Base-by-base conservation (phyloP, 1,140 invertebrate genomes). In the Euwallacea similis region DNA sequence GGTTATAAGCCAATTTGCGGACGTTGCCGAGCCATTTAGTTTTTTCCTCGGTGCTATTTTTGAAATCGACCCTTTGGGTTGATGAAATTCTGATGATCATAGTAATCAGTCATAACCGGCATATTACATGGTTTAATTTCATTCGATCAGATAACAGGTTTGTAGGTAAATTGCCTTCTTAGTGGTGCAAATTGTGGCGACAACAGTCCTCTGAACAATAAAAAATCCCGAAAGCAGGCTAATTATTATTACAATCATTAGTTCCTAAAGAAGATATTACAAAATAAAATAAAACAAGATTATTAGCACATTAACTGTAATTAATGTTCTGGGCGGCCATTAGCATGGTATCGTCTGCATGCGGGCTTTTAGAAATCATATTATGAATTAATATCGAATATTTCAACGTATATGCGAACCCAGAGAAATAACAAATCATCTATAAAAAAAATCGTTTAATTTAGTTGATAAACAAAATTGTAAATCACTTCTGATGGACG, bases 1-100 rank as follows among this genome's bases (percentile, higher is more conserved):
- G 67, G 67, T 69, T 69, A 63, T 53, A 58, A 50, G 56, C 46
- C 67, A 69, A 69, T 69, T 69, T 69, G 59, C 59, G 59, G 59
- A 41, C 61, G 46, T 59, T 54, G 59, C n/a, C 33, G 55, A 59
- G 42, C 58, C 50, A 44, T 68, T 68, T 68, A 56, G 42, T 10
- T 47, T 67, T 67, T 67, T 67, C 13, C 56, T 6, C 16, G 9
- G 66, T 56, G 66, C 58, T 21, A 16, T 69, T 62, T 69, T 69
- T 41, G 41, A 69, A 62, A 69, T 69, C 46, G 67, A 15, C 46
- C 53, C 7, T 41, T 42, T 33, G 21, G 50, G 7, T 64, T 64
- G 62, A 64, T 64, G 62, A 64, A 50, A 64, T 64, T 64, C 53
- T 64, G 62, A 64, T 64, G 15, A 64, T 46, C 43, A 50, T 63